Percentiles rank a stretch among this genome's conserved stretches.
These are phyloP conservation scores for Spea hammondii DNA, from an alignment of 2,797 vertebrate genomes.

Conservation along the genomic window DNA sequence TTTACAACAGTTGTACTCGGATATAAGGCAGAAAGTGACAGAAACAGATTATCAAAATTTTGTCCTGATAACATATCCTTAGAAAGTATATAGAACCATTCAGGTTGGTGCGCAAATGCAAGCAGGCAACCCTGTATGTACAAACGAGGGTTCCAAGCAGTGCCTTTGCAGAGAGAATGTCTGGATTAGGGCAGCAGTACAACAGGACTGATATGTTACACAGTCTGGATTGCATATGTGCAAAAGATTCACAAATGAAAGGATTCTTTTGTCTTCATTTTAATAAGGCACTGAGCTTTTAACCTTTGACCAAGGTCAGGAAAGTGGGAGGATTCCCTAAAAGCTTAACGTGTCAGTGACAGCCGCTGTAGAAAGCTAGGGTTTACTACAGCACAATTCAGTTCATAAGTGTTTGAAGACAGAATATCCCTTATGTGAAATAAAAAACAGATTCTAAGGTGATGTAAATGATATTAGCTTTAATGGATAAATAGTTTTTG, in stretches of 20 bases:
- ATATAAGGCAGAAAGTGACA: no score
- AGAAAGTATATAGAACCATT: no score
- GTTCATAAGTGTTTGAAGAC: constrained; percentile 1
- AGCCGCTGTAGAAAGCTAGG: constrained; percentile 9
- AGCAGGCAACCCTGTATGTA: no score
- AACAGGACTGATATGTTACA: constrained; percentile 34
- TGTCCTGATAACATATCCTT: no score
- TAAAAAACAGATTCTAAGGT: constrained; percentile 18
- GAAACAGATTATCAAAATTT: no score
- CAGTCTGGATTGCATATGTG: constrained; percentile 71
- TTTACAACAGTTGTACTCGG: no score
- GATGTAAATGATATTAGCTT: not conserved
- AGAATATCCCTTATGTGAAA: not conserved
- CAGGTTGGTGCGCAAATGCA: no score
- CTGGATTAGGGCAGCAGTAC: constrained; percentile 9
- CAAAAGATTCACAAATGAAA: constrained; percentile 67
- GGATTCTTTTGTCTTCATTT: constrained; percentile 61
- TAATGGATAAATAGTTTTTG: not conserved
- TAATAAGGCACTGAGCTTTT: constrained; percentile 68
- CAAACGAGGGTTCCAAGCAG: constrained; percentile 9
- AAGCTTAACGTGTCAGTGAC: constrained; percentile 49
- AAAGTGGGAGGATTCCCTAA: constrained; percentile 59
- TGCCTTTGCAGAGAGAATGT: constrained; percentile 14
- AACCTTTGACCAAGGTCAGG: constrained; percentile 66
- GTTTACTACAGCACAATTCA: constrained; percentile 7